Conservation (phyloP, 2,888 invertebrate species). For the Epinotia brunnichana region DNA sequence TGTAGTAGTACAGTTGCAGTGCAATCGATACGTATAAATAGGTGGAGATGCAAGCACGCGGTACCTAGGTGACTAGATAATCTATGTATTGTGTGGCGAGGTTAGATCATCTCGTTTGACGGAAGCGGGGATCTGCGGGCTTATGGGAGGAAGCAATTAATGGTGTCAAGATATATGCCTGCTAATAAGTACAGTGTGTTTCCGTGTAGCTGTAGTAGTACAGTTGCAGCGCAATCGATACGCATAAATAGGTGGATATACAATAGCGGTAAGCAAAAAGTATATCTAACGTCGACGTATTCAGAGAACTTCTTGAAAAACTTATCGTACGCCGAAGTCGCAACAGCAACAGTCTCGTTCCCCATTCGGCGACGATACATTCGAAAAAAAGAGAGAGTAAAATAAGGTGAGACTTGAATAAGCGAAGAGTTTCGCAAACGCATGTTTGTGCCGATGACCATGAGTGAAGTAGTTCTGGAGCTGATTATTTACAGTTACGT, state of each 20-base stretch:
- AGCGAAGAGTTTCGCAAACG: not conserved
- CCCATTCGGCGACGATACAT: too few species aligned
- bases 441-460: not conserved
- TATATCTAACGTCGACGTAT: not conserved
- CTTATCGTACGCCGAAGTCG: not conserved
- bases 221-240: not conserved
- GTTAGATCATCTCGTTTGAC: conserved; percentile 41
- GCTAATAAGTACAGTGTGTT: not conserved
- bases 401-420: not conserved
- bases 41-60: conserved; percentile 27
- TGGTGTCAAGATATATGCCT: conserved; percentile 1
- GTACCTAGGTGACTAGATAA: conserved; percentile 30
- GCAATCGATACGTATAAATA: not conserved
- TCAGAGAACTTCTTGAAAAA: not conserved
- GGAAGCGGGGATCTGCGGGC: conserved; percentile 31
- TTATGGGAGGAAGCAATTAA: conserved; percentile 16
- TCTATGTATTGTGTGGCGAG: conserved; percentile 32
- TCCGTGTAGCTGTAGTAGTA: not conserved
- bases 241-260: not conserved
- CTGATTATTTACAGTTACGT: conserved; percentile 5
- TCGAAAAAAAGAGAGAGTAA: too few species aligned
- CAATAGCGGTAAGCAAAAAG: not conserved
- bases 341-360: not conserved
- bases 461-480: not conserved
- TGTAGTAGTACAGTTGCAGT: not conserved